These are phyloP conservation scores for Tychaedon coryphoeus DNA, from an alignment of 2,113 vertebrate genomes.

Conservation along the genomic window DNA sequence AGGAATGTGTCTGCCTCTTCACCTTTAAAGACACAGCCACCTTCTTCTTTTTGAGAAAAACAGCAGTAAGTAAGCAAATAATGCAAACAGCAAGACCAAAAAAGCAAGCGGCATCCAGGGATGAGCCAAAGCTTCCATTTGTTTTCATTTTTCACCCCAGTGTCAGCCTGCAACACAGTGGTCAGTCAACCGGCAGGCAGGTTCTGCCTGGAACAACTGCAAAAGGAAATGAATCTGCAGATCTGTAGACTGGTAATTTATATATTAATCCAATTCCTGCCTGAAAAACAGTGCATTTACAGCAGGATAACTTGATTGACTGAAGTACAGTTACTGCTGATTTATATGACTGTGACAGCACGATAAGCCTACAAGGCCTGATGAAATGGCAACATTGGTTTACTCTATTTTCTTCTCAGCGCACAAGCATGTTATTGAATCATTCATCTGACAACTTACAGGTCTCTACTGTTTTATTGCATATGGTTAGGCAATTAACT, in stretches of 20 bases:
- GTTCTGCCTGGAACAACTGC: neutral
- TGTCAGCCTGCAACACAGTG: neutral
- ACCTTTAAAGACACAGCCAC: neutral
- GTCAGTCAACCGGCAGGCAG: neutral
- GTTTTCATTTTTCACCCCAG: neutral
- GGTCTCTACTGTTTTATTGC: neutral
- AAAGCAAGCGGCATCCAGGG: neutral
- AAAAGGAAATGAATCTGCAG: conserved; percentile 40
- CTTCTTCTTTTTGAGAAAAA: neutral
- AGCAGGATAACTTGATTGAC: neutral
- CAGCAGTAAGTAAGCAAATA: neutral
- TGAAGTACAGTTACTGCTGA: conserved; percentile 14
- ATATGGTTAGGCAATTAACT: neutral
- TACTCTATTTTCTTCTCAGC: neutral
- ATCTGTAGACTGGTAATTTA: neutral
- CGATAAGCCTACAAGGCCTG: neutral
- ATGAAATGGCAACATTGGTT: neutral
- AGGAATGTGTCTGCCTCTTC: neutral
- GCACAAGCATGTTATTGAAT: neutral
- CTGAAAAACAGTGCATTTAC: neutral
- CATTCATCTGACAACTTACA: neutral
- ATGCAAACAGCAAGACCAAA: neutral
- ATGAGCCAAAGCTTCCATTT: neutral
- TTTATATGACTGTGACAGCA: neutral
- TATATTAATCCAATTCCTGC: neutral